Base-by-base conservation (phyloP, 2,888 invertebrate genomes). In the Ectobius pallidus region DNA sequence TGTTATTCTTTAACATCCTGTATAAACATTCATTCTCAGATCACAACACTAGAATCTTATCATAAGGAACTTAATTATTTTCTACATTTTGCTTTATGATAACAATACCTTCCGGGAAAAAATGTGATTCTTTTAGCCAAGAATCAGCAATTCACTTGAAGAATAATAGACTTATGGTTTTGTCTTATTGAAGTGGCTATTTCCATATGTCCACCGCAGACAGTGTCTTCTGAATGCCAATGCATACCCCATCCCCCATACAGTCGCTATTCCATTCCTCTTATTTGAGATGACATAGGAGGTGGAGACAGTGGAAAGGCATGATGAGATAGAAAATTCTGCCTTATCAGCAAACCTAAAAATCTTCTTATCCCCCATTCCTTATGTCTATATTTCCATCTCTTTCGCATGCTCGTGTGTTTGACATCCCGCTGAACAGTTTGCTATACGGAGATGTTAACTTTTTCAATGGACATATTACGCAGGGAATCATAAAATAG, bases 331-430 rank as follows among this genome's bases (percentile, higher is more conserved):
- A 55, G 55, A 62, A 61, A 52, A 73, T 69, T 39, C 42, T 70
- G 73, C 70, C 63, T 62, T 70, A 73, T 73, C 73, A 73, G 73
- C 73, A 65, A 70, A 70, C 63, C 71, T 49, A 71, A 63, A 34
- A 52, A 34, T 44, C 27, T 46, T 58, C 32, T 30, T 58, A 58
- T 58, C 30, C 32, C 30, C n/a, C 30, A 14, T 22, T n/a, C n/a
- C 30, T 22, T 55, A 22, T 27, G 55, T 16, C 16, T 16, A 27
- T 55, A 55, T 27, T 55, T 27, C 58, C 58, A n/a, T 58, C 58
- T 58, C 58, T 58, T 58, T 58, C 58, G 16, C 58, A 30, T 58
- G 32, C n/a, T 58, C 7, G 25, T 58, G 58, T n/a, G 27, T 58
- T 58, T 58, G 58, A 58, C 58, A 30, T 58, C n/a, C 1, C 58